Conservation (phyloP, 1,140 invertebrate genomes). For the Lycorma delicatula region DNA sequence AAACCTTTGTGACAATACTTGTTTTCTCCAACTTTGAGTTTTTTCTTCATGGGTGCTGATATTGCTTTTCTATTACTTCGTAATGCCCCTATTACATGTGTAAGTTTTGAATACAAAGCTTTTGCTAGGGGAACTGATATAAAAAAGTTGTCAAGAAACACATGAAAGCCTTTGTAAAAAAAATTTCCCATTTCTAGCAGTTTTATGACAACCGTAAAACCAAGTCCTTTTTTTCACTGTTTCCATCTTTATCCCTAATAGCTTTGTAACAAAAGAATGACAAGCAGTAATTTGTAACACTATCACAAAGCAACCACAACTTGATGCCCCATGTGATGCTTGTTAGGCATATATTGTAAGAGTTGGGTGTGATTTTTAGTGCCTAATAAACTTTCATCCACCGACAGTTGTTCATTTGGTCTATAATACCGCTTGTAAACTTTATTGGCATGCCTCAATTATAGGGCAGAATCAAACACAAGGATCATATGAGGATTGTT, state of each 20-base stretch:
- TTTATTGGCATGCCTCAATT: constrained; percentile 11
- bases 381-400: constrained; percentile 27
- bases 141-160: too few species aligned
- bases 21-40: too few species aligned
- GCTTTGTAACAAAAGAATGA: constrained; percentile 25
- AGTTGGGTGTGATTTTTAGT: constrained; percentile 24
- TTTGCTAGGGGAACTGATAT: too few species aligned
- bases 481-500: constrained; percentile 8
- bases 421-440: constrained; percentile 4
- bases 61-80: too few species aligned
- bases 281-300: constrained; percentile 28
- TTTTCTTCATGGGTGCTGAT: too few species aligned
- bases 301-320: constrained; percentile 28
- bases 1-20: too few species aligned
- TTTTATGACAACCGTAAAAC: too few species aligned
- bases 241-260: constrained; percentile 17
- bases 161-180: too few species aligned
- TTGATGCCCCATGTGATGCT: too few species aligned
- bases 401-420: constrained; percentile 22
- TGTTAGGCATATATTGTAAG: constrained; percentile 30
- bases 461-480: constrained; percentile 11
- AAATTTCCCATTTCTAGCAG: too few species aligned
- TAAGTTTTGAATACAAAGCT: too few species aligned
- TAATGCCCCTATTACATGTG: too few species aligned
- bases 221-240: constrained; percentile 28